Percentiles rank a stretch among this genome's conserved stretches.
Conservation (phyloP, 2,797 vertebrate species). For the Notamacropus eugenii region DNA sequence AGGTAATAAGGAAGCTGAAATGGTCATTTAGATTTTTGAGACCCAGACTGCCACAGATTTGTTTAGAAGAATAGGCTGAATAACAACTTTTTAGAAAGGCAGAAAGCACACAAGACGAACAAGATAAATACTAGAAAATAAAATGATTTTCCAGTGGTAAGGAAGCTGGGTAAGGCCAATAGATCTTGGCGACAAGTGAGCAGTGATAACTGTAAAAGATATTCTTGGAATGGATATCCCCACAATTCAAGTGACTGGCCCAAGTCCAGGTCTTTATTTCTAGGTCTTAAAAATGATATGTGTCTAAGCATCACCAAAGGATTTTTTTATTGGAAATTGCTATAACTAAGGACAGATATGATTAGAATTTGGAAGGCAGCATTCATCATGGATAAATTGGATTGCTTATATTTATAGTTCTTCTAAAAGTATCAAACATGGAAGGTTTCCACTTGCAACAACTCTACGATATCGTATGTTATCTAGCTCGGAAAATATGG, state of each 20-base stretch:
- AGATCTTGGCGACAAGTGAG: slow-evolving; percentile 81
- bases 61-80: slow-evolving; percentile 78
- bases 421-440: slow-evolving; percentile 77
- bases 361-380: slow-evolving; percentile 83
- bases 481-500: slow-evolving; percentile 65
- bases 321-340: slow-evolving; percentile 80
- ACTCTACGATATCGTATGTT: slow-evolving; percentile 75
- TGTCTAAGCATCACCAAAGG: slow-evolving; percentile 74
- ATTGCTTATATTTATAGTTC: slow-evolving; percentile 83
- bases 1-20: slow-evolving; percentile 54
- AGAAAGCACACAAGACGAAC: slow-evolving; percentile 75
- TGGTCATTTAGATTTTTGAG: slow-evolving; percentile 71
- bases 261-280: slow-evolving; percentile 84
- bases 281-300: slow-evolving; percentile 83
- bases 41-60: slow-evolving; percentile 71
- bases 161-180: slow-evolving; percentile 75
- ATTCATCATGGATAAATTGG: slow-evolving; percentile 82
- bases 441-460: slow-evolving; percentile 81
- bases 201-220: slow-evolving; percentile 82
- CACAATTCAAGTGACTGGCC: slow-evolving; percentile 84
- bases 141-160: slow-evolving; percentile 77
- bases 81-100: slow-evolving; percentile 61
- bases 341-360: slow-evolving; percentile 82
- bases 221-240: slow-evolving; percentile 80
- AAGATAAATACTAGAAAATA: slow-evolving; percentile 82